These are phyloP conservation scores for Gobiocypris rarus DNA, from an alignment of 2,113 vertebrate genomes.

Conservation along the genomic window DNA sequence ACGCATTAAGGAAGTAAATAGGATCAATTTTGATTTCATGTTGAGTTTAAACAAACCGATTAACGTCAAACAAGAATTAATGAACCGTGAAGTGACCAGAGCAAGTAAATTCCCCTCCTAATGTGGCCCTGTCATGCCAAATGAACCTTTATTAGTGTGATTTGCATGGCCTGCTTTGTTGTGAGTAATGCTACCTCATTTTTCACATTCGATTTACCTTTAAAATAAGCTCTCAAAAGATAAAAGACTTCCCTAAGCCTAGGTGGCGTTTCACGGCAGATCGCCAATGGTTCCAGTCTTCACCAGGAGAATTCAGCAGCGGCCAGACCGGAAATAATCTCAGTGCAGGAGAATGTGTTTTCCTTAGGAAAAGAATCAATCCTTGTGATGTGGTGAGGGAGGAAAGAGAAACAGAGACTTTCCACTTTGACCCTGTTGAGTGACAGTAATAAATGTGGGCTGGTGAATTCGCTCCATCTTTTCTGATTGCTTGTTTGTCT, in stretches of 20 bases:
- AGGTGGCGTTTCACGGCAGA: not conserved
- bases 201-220: not conserved
- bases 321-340: not conserved
- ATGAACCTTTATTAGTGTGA: not conserved
- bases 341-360: conserved; percentile 20
- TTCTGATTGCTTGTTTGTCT: conserved; percentile 47
- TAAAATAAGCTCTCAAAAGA: not conserved
- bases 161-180: not conserved
- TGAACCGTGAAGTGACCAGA: not conserved
- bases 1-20: not conserved
- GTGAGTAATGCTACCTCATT: not conserved
- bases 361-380: conserved; percentile 1
- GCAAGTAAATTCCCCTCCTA: not conserved
- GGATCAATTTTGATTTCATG: not conserved
- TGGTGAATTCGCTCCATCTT: conserved; percentile 8
- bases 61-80: not conserved
- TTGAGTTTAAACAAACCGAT: not conserved
- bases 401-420: not conserved
- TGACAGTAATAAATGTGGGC: conserved; percentile 42
- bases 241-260: not conserved
- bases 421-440: conserved; percentile 16
- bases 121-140: not conserved
- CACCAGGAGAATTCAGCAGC: not conserved
- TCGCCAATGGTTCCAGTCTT: not conserved
- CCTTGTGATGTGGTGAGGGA: not conserved